Evolutionary conservation across 2,797 vertebrate species (phyloP), one percentile per base, ranked within the genome.

Genomic region (Diceros bicornis): DNA sequence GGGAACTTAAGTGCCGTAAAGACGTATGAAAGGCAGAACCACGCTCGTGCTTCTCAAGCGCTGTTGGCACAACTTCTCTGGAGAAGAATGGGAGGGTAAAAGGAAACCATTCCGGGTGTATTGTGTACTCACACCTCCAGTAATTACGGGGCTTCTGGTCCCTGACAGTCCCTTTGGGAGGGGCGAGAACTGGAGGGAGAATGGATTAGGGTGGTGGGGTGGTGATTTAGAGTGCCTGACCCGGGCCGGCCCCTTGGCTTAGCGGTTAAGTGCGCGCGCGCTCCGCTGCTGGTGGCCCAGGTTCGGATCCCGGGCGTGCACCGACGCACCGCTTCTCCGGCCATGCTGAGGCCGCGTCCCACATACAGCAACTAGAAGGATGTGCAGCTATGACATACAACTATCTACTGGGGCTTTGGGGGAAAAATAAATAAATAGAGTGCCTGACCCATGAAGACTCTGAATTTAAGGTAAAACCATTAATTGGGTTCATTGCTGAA

Each of bases 381-480:
- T 41, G 41, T 41, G 4, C 4, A 41, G 41, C 41, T 41, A 5
- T 41, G 37, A 37, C 37, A 37, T 37, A 41, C 4, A 41, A 41
- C 41, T 41, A 41, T 41, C 41, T 41, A 41, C 41, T 5, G 41
- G 41, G 41, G 41, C 41, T 41, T 41, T 41, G 41, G 41, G 41
- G 41, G 41, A 41, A 41, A 41, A 41, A 5, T 41, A 41, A 41
- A 5, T 41, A 41, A 41, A 41, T 68, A 44, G 68, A 55, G 47
- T 7, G 2, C n/a, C 52, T 68, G 44, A 61, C 29, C 61, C 12
- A 23, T 7, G 47, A 57, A 50, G 27, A 17, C 41, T 44, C 55
- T 37, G 34, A 71, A 84, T 75, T 75, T 82, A 92, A 78, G n/a
- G 47, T n/a, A 71, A 83, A 87, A 44, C 50, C 78, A 75, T 84